Base-by-base conservation (phyloP, 1,140 invertebrate genomes). In the Heliconius melpomene region DNA sequence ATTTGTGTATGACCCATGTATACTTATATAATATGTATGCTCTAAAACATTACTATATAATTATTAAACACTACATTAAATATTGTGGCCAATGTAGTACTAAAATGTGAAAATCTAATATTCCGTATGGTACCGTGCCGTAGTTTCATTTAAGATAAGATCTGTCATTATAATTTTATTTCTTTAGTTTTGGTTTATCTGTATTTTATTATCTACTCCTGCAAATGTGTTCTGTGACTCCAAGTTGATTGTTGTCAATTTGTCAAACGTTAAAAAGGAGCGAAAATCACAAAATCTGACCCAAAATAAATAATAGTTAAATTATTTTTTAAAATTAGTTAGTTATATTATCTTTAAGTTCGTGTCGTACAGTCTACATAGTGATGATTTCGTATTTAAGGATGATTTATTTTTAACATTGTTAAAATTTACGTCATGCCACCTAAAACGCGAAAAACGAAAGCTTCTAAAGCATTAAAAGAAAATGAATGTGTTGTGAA, bases 371-470 rank as follows among this genome's bases (percentile, higher is more conserved):
- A 52, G 50, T 38, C 11, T 38, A 72, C 3, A 9, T 40, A 9
- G 7, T 36, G 32, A 20, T 20, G 36, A n/a, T 72, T 36, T 72
- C 8, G 20, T 38, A 9, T 72, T 36, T 72, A 16, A 40, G 20
- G 8, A 38, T 72, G 71, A 38, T 26, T 74, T 74, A 52, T 52
- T 74, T n/a, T 72, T 72, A 72, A 72, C 72, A 46, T 52, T 74
- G 38, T 52, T n/a, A 23, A 50, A 74, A 74, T 50, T 46, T 74
- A 84, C 86, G 82, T 90, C 86, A 93, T 93, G 91, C 89, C 91
- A 81, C 88, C 90, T 26, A 88, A 87, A 86, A 90, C 86, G 77
- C 88, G 89, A 84, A 72, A 83, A 46, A 81, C 77, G 50, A 90
- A 86, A 86, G 80, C 84, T 75, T 72, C 75, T 57, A 91, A 89